phyloP scores from a whole-genome alignment of 2,888 invertebrate species.

The Coleophora flavipennella region DNA sequence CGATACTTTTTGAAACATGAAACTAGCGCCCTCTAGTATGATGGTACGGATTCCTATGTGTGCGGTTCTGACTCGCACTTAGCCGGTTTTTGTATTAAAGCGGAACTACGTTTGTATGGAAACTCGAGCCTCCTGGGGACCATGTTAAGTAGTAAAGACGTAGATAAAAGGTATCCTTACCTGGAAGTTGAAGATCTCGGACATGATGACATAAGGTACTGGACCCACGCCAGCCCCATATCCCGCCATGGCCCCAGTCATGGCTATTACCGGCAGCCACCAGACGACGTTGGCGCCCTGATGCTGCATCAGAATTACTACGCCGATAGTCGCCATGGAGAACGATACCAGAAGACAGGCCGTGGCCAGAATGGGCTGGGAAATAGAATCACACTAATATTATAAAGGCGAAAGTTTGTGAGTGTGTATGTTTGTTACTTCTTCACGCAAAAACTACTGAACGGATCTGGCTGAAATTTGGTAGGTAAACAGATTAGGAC shows the following conservation, averaged over 20 bases:
- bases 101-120: too few relatives aligned
- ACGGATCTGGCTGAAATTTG: neutral
- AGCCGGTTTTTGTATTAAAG: too few relatives aligned
- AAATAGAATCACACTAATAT: neutral
- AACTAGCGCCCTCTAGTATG: too few relatives aligned
- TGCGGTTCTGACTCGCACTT: too few relatives aligned
- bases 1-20: too few relatives aligned
- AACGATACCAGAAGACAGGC: conserved; percentile 18
- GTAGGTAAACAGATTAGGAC: too few relatives aligned
- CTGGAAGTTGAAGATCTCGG: conserved; percentile 42
- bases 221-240: conserved; percentile 32
- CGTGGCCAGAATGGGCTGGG: conserved; percentile 24
- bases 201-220: conserved; percentile 35
- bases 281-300: conserved; percentile 19
- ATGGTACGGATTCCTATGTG: too few relatives aligned
- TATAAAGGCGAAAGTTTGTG: too few relatives aligned
- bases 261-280: conserved; percentile 29
- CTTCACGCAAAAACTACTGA: neutral
- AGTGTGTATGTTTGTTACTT: too few relatives aligned
- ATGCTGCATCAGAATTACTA: conserved; percentile 19
- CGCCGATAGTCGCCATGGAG: conserved; percentile 21
- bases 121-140: too few relatives aligned
- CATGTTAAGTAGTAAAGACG: too few relatives aligned
- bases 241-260: conserved; percentile 22
- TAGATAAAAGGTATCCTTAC: too few relatives aligned